These are phyloP conservation scores for Tragelaphus eurycerus DNA, from an alignment of 2,797 vertebrate species.

Conservation along the genomic window DNA sequence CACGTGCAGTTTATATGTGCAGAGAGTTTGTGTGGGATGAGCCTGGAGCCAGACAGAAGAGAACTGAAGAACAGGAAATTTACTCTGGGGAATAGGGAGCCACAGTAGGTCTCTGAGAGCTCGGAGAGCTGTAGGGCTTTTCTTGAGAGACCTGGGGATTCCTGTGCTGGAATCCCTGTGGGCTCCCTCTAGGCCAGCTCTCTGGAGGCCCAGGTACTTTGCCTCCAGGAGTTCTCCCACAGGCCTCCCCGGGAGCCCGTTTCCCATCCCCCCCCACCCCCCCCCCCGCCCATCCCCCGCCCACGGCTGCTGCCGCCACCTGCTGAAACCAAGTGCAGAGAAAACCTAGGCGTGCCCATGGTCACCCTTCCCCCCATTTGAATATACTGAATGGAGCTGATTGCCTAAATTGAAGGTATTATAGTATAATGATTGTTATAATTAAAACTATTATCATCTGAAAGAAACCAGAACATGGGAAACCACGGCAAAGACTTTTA, in stretches of 20 bases:
- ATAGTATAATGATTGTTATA: conserved; percentile 75
- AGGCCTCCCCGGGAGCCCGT: not conserved
- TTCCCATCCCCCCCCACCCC: not conserved
- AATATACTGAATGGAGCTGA: conserved; percentile 73
- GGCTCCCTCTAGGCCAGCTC: not conserved
- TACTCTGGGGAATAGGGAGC: not conserved
- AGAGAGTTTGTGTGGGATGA: not conserved
- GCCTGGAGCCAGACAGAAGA: not conserved
- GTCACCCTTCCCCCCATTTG: not conserved
- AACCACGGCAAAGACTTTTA: conserved; percentile 66
- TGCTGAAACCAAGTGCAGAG: not conserved
- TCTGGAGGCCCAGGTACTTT: not conserved
- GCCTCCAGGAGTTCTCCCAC: not conserved
- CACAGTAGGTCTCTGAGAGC: not conserved
- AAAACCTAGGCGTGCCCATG: not conserved
- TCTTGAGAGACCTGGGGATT: not conserved
- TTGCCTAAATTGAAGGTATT: conserved; percentile 79
- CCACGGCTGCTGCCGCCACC: not conserved
- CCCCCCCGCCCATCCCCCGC: too few species aligned
- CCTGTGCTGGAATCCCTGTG: not conserved
- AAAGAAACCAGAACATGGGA: conserved; percentile 68
- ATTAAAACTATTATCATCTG: conserved; percentile 79
- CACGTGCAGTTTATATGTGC: too few species aligned
- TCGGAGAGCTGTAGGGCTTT: not conserved
- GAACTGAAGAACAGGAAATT: not conserved